Base-by-base conservation (phyloP, 23 tunicate genomes). In the Ascidia mentula region DNA sequence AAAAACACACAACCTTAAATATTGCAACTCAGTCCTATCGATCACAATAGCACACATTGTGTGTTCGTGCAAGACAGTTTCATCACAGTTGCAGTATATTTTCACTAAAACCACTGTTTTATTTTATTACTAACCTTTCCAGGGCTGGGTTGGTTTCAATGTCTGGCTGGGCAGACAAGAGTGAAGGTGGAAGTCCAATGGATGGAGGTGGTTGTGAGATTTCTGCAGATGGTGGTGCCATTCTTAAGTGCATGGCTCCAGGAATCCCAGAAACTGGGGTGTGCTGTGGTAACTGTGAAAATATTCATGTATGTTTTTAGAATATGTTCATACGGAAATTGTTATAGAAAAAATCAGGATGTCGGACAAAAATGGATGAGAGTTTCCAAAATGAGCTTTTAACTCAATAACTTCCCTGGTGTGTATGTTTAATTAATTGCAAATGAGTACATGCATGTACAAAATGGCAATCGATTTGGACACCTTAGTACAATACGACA, bases 1-100 rank as follows among this genome's bases (percentile, higher is more conserved):
- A n/a, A n/a, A n/a, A n/a, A n/a, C n/a, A n/a, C n/a, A n/a, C n/a
- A n/a, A n/a, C 60, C 17, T 45, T 18, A 45, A 17, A 2, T 34
- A 17, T 34, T 71, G 75, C 75, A 71, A 71, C 38, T 79, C 82
- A 79, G 82, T 79, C 82, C 82, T 79, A 79, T 79, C 82, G 82
- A 79, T 79, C 82, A 79, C 15, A 79, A 79, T n/a, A n/a, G n/a
- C 82, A 79, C 82, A 60, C 82, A 79, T 18, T 20, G 74, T 38
- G 8, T n/a, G 59, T 69, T 79, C 34, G 72, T 79, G 82, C 24
- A 9, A 4, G 46, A 79, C 32, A 79, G 34, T 30, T 26, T 79
- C 82, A 79, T 79, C 82, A 79, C 35, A 18, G 38, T 71, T 71
- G 75, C 75, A 71, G 13, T 53, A 20, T 3, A 28, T 42, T 9